phyloP scores from a whole-genome alignment of 2,888 invertebrate genomes.

The Agrochola circellaris region DNA sequence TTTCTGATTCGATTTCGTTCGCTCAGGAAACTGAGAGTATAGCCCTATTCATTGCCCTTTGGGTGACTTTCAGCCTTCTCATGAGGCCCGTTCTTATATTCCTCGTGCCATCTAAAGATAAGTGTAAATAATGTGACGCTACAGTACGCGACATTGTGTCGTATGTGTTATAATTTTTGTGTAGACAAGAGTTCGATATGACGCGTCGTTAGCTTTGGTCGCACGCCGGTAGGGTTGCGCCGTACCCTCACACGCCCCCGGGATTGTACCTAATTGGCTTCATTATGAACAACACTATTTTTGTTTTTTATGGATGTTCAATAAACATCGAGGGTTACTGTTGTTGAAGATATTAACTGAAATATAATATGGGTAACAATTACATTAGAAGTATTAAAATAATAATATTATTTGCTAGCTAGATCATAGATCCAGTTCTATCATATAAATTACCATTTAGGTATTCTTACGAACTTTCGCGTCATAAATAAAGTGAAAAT shows the following conservation, averaged over 20 bases:
- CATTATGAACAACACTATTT: conserved; percentile 42
- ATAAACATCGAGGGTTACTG: neutral
- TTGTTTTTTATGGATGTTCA: conserved; percentile 6
- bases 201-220: conserved; percentile 80
- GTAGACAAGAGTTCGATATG: conserved; percentile 71
- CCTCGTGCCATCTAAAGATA: too few relatives aligned
- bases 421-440: too few relatives aligned
- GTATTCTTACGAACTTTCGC: too few relatives aligned
- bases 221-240: conserved; percentile 83
- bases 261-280: conserved; percentile 64
- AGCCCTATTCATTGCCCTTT: too few relatives aligned
- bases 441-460: too few relatives aligned
- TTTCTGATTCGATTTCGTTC: too few relatives aligned
- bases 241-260: conserved; percentile 54
- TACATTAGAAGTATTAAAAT: neutral
- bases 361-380: neutral
- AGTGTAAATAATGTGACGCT: neutral
- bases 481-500: too few relatives aligned
- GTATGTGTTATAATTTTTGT: conserved; percentile 53
- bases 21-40: too few relatives aligned
- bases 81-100: too few relatives aligned
- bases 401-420: neutral
- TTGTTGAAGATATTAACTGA: neutral
- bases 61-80: too few relatives aligned
- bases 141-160: conserved; percentile 2